Base-by-base conservation (phyloP, 2,113 vertebrate genomes). In the Podarcis raffonei region DNA sequence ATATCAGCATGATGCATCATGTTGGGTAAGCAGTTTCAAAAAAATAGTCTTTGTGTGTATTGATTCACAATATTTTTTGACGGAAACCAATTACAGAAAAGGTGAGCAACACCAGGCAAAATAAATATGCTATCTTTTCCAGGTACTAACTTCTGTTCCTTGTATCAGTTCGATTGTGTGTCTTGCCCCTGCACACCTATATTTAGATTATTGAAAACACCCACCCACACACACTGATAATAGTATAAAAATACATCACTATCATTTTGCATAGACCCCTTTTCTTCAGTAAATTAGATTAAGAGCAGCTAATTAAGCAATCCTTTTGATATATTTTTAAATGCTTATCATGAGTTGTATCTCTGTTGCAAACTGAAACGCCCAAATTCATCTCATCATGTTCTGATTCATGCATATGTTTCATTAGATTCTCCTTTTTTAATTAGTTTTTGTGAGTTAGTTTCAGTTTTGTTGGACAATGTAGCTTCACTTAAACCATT, bases 341-440 rank as follows among this genome's bases (percentile, higher is more conserved):
- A 84, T 16, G 8, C 59, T 83, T 68, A 85, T 0, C 1, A 79
- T 57, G 3, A 3, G 12, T 32, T 32, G 77, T 27, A 65, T 75
- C 78, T 59, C 30, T 9, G 0, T 79, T 2, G 27, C 69, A 75
- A 0, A 0, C 0, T 72, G 7, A 57, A 84, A 18, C 3, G 25
- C 27, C 12, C 77, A 23, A 42, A 74, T 3, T 81, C 16, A 74
- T 65, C 16, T 86, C 48, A 79, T 92, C 62, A 3, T 48, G 81
- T 35, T 42, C 48, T 85, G 53, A 48, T 77, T 42, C 13, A 84
- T 42, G 12, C 42, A 53, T 57, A 77, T 35, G 25, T 86, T 81
- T 5, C 7, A 81, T 57, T 76, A n/a, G 23, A 35, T 48, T 12
- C 77, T 57, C 37, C 37, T 75, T 30, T 23, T 74, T 75, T 85